These are phyloP conservation scores for Ochlodes sylvanus DNA, from an alignment of 2,888 invertebrate species.

Conservation along the genomic window DNA sequence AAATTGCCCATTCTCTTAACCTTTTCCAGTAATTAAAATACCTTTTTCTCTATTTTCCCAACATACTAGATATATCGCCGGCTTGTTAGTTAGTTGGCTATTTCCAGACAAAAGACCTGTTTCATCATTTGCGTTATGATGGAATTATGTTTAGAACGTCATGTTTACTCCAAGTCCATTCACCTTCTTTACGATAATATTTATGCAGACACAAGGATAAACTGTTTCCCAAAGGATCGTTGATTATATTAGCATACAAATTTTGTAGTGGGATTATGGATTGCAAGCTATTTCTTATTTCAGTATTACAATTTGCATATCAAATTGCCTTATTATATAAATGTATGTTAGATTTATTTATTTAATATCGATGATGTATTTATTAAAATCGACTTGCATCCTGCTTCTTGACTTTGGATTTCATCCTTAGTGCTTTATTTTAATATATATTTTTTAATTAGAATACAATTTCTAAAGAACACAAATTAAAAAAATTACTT, in stretches of 20 bases:
- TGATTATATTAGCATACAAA: constrained; percentile 27
- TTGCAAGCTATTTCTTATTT: constrained; percentile 17
- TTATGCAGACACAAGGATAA: constrained; percentile 28
- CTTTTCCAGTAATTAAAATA: not conserved
- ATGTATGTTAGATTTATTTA: constrained; percentile 6
- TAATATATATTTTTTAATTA: too few species aligned
- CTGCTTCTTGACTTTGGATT: too few species aligned
- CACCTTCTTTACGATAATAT: constrained; percentile 34
- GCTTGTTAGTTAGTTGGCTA: not conserved
- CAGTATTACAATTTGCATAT: constrained; percentile 20
- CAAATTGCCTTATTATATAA: constrained; percentile 14
- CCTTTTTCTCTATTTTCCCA: not conserved
- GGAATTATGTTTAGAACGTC: constrained; percentile 24
- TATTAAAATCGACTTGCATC: not conserved
- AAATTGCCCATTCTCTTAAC: too few species aligned
- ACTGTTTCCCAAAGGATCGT: constrained; percentile 29
- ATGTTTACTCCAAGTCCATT: constrained; percentile 25
- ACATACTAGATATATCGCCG: not conserved
- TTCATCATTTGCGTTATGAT: constrained; percentile 9
- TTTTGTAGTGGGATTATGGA: constrained; percentile 30
- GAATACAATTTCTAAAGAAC: too few species aligned
- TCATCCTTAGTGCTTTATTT: too few species aligned
- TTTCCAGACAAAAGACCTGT: not conserved
- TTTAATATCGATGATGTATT: not conserved
- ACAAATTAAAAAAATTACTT: too few species aligned